Base-by-base conservation (phyloP, 2,113 vertebrate genomes). In the Ailurus styani region DNA sequence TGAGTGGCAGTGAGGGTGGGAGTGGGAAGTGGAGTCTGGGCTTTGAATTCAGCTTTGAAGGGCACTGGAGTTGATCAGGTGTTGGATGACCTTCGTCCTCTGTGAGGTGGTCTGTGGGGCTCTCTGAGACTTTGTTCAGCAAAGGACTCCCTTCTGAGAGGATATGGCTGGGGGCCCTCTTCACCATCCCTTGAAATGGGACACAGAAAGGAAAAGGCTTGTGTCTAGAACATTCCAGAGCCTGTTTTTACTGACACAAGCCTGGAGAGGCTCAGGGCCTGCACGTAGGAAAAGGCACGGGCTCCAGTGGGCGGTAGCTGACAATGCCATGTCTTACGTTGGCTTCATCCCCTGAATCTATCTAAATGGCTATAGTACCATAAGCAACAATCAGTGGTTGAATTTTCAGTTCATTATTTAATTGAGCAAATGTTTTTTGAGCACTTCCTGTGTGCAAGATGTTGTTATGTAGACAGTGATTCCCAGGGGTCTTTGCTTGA, bases 401-500 rank as follows among this genome's bases (percentile, higher is more conserved):
- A 29, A 87, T 81, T 93, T 95, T 92, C 70, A 68, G 45, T 87
- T 98, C 83, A 93, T 95, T 95, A 92, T 95, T 96, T 96, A 95
- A 97, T 78, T 93, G 70, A 81, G 66, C 90, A 93, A 87, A 85
- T 96, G 94, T 91, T 90, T 68, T 91, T 75, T 91, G 92, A 97
- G 94, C 34, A 60, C 50, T 96, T 93, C 91, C 60, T 90, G 62
- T 93, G 87, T 0, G 9, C 78, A 92, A 87, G 92, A 81, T 91
- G 83, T 91, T 55, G 89, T 95, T 95, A 83, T 93, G 14, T 75
- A 93, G 95, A 97, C 92, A 72, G 68, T 42, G 73, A 90, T 84
- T 97, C 97, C 97, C 94, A 66, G 9, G 96, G 90, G 92, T 86
- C 92, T 96, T 90, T 87, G 93, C 79, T 60, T 90, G 29, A 96